Percentiles rank a stretch among this genome's conserved stretches.
Conservation (phyloP, 2,888 invertebrate species). For the Acronicta alni region DNA sequence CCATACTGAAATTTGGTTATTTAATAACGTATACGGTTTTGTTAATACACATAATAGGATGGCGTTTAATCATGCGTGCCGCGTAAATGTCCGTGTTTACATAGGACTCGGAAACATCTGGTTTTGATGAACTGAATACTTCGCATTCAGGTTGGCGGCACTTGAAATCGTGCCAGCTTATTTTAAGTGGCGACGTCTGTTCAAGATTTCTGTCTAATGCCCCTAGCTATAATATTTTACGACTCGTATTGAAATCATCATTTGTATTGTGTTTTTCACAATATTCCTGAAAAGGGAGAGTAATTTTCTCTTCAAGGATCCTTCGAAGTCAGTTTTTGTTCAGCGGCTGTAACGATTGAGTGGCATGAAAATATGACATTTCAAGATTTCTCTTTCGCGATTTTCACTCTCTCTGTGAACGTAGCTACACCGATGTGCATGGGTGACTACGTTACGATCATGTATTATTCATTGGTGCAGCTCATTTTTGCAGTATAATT, state of each 20-base stretch:
- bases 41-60: slow-evolving; percentile 64
- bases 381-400: slow-evolving; percentile 76
- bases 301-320: slow-evolving; percentile 18
- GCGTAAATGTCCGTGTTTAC: slow-evolving; percentile 77
- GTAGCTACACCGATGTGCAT: slow-evolving; percentile 66
- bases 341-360: slow-evolving; percentile 21
- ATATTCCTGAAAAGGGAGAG: slow-evolving; percentile 22
- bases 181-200: slow-evolving; percentile 87
- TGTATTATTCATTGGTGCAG: slow-evolving; percentile 69
- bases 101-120: slow-evolving; percentile 84
- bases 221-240: slow-evolving; percentile 74
- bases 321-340: slow-evolving; percentile 7
- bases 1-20: slow-evolving; percentile 36
- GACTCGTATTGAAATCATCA: slow-evolving; percentile 71
- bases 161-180: slow-evolving; percentile 88
- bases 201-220: slow-evolving; percentile 83
- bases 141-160: slow-evolving; percentile 85
- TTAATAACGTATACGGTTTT: slow-evolving; percentile 45
- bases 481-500: slow-evolving; percentile 57
- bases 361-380: slow-evolving; percentile 46
- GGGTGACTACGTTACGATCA: slow-evolving; percentile 62
- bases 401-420: slow-evolving; percentile 72
- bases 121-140: slow-evolving; percentile 88
- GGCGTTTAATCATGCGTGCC: slow-evolving; percentile 69
- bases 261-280: slow-evolving; percentile 47